Evolutionary conservation across 2,888 invertebrate genomes (phyloP).

Genomic region (Myopa testacea): DNA sequence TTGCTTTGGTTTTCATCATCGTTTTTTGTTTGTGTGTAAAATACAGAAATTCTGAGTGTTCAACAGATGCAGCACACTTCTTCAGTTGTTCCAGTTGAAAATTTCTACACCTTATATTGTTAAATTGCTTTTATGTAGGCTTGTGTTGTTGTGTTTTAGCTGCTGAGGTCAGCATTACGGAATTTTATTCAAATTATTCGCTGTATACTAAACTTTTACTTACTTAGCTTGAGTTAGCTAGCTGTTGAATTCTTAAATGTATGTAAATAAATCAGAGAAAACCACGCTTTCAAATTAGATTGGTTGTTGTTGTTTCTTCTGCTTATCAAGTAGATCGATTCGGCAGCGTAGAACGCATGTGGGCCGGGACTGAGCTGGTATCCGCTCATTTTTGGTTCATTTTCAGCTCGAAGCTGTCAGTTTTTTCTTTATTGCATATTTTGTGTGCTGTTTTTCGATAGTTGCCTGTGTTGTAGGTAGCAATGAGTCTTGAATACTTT

Average conservation of each 20-base stretch:
- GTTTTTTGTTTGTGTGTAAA: neutral
- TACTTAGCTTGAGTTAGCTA: too few species aligned
- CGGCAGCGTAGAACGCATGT: slow-evolving; percentile 26
- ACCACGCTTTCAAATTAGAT: neutral
- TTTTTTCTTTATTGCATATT: slow-evolving; percentile 5
- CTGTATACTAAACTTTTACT: neutral
- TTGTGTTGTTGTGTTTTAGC: too few species aligned
- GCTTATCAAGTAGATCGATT: neutral
- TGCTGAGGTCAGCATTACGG: slow-evolving; percentile 5
- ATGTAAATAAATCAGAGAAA: neutral
- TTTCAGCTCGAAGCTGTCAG: neutral
- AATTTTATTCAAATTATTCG: neutral
- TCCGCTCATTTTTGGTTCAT: slow-evolving; percentile 30
- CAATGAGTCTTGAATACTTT: too few species aligned
- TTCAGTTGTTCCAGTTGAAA: too few species aligned
- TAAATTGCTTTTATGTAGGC: neutral
- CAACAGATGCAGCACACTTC: neutral
- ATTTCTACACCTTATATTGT: neutral
- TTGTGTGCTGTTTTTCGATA: neutral
- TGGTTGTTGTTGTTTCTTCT: neutral
- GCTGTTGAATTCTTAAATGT: too few species aligned
- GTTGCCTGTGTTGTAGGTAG: too few species aligned
- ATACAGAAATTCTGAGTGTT: neutral
- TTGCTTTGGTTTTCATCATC: too few species aligned
- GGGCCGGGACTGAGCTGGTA: slow-evolving; percentile 32